Percentiles rank a stretch among this genome's conserved stretches.
Conservation (phyloP, 64 coral and sea anemone species). For the Catalaphyllia jardinei region DNA sequence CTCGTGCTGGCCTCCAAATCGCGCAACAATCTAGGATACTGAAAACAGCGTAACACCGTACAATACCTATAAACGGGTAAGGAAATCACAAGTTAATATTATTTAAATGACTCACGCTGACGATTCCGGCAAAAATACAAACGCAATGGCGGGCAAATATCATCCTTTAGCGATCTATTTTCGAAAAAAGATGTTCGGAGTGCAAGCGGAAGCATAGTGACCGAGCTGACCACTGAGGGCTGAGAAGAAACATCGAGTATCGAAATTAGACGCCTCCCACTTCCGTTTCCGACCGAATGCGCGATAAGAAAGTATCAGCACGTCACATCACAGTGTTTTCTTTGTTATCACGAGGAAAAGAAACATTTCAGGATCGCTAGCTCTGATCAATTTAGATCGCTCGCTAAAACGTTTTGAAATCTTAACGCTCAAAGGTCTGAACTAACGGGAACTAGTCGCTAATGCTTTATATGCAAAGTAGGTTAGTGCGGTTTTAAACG, state of each 20-base stretch:
- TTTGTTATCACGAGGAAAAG: constrained; percentile 1
- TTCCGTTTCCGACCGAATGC: constrained; percentile 46
- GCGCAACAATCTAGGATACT: not conserved
- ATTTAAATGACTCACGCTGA: constrained; percentile 2
- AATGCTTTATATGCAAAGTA: not conserved
- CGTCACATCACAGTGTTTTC: not conserved
- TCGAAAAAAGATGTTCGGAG: constrained; percentile 7
- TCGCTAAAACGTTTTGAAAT: not conserved
- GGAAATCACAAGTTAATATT: not conserved
- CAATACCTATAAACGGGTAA: not conserved
- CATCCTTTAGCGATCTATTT: constrained; percentile 16
- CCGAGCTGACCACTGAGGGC: constrained; percentile 18
- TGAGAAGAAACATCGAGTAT: constrained; percentile 20
- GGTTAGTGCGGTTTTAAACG: not conserved
- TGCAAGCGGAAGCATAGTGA: constrained; percentile 19
- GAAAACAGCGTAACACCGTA: not conserved
- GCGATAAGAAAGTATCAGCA: constrained; percentile 37
- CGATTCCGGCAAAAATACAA: not conserved
- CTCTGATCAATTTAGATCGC: not conserved
- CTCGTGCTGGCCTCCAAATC: not conserved
- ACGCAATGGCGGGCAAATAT: constrained; percentile 7
- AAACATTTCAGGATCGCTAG: not conserved
- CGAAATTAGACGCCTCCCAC: constrained; percentile 36
- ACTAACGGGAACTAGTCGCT: not conserved
- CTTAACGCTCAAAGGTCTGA: not conserved